Evolutionary conservation across 30 jellyfish, hydroid and myxozoan genomes (phyloP).

Genomic region (Aurelia coerulea): DNA sequence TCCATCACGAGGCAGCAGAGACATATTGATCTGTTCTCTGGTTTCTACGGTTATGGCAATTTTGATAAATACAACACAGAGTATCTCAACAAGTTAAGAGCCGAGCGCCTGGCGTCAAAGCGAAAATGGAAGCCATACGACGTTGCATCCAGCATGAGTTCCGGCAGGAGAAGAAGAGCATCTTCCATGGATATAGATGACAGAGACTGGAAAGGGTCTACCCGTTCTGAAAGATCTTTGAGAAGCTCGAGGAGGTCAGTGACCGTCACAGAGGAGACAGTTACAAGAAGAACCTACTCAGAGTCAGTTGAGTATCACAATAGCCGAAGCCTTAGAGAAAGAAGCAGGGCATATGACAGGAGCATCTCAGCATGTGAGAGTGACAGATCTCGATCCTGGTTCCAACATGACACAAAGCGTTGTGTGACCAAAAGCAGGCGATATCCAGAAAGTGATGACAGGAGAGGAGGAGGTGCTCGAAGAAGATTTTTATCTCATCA

Average conservation of each 20-base stretch:
- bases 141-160: slow-evolving; percentile 30
- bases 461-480: not conserved
- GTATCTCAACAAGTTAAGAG: slow-evolving; percentile 61
- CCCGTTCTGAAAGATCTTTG: not conserved
- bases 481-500: not conserved
- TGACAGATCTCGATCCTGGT: not conserved
- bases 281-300: slow-evolving; percentile 57
- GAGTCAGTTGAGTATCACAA: slow-evolving; percentile 8
- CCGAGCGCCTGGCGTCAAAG: slow-evolving; percentile 47
- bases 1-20: slow-evolving; percentile 51
- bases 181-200: not conserved
- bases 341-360: not conserved
- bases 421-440: slow-evolving; percentile 8
- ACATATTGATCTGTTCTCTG: slow-evolving; percentile 36
- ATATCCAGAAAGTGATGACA: slow-evolving; percentile 2
- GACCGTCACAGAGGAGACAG: slow-evolving; percentile 32
- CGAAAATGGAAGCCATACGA: slow-evolving; percentile 61
- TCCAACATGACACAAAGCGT: not conserved
- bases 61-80: slow-evolving; percentile 58
- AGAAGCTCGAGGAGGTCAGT: slow-evolving; percentile 4
- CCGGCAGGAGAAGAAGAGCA: not conserved
- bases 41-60: slow-evolving; percentile 57
- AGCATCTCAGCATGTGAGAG: not conserved
- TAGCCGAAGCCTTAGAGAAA: not conserved
- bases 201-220: not conserved